A percentile compares a stretch with the other conserved stretches of the same genome.
Evolutionary conservation across 1,140 invertebrate genomes (phyloP).

Genomic region (Orius laevigatus): DNA sequence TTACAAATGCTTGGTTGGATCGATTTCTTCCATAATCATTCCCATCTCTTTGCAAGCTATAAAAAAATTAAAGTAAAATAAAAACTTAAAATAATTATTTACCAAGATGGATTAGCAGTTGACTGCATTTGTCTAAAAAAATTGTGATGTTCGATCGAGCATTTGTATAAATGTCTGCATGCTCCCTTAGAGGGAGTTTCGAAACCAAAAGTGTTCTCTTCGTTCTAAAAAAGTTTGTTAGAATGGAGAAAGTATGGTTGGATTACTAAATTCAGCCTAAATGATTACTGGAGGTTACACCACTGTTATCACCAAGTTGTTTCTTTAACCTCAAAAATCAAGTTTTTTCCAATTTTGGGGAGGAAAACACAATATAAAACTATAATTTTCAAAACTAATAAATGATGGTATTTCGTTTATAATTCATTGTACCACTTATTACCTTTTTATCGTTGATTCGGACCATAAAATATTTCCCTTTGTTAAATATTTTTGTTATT

Average conservation of each 20-base stretch:
- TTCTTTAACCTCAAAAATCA: too few relatives aligned
- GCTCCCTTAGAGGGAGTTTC: slow-evolving; percentile 86
- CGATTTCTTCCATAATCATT: slow-evolving; percentile 7
- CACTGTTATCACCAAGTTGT: too few relatives aligned
- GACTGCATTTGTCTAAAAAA: slow-evolving; percentile 71
- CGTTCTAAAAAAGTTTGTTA: slow-evolving; percentile 58
- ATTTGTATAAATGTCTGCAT: slow-evolving; percentile 96
- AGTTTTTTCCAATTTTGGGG: too few relatives aligned
- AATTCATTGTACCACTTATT: too few relatives aligned
- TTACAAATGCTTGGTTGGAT: slow-evolving; percentile 55
- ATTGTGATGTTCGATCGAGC: slow-evolving; percentile 93
- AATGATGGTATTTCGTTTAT: too few relatives aligned
- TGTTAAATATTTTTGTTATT: slow-evolving; percentile 90
- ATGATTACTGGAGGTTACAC: too few relatives aligned
- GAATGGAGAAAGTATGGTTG: too few relatives aligned
- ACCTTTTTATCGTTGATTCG: slow-evolving; percentile 90
- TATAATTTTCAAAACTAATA: too few relatives aligned
- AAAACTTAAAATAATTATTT: too few relatives aligned
- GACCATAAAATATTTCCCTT: slow-evolving; percentile 91
- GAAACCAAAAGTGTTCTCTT: slow-evolving; percentile 89
- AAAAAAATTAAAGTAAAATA: neutral
- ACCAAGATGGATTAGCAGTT: neutral
- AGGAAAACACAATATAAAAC: too few relatives aligned
- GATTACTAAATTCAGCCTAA: too few relatives aligned
- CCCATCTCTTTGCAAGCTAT: neutral